Base-by-base conservation (phyloP, 2,888 invertebrate genomes). In the Scaptodrosophila latifasciaeformis region DNA sequence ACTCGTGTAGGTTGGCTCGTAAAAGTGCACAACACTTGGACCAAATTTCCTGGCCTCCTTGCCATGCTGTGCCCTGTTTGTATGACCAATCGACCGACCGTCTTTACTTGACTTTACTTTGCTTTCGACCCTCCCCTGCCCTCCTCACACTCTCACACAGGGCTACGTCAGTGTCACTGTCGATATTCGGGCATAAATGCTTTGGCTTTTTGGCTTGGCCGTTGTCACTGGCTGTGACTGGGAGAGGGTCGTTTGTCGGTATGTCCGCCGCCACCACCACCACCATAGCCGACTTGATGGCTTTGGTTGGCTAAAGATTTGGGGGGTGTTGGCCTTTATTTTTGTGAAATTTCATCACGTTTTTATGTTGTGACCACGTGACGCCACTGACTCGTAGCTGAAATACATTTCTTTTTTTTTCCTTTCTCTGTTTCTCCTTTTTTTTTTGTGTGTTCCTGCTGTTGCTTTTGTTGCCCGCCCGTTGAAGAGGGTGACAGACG, bases 321-420 rank as follows among this genome's bases (percentile, higher is more conserved):
- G 37, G 48, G 35, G 49, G 56, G 62, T 45, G 62, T 54, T 60
- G 53, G 61, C 52, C 81, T 82, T 82, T 81, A 82, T 80, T 82
- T 81, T 82, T 72, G 76, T 81, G 68, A 71, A 85, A 83, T 84
- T 84, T 84, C 81, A 84, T 85, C 85, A 86, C 85, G 85, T 84
- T 84, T 86, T 85, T 85, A 86, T 85, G 85, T 83, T 84, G 77
- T 81, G 84, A 85, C 85, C 85, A 85, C 85, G 85, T 86, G 85
- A 85, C 85, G 85, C 84, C 83, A 81, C 47, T 37, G 61, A 57
- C 62, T 63, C 66, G 58, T 62, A 63, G 54, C 55, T 59, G 29
- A 49, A 35, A 48, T 12, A 37, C 34, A 19, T 21, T 13, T 24
- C n/a, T 37, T 19, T 48, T 40, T 15, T 30, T 18, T n/a, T 10